A percentile compares a stretch with the other conserved stretches of the same genome.
Evolutionary conservation across 2,113 vertebrate species (phyloP).

Genomic region (Upupa epops): DNA sequence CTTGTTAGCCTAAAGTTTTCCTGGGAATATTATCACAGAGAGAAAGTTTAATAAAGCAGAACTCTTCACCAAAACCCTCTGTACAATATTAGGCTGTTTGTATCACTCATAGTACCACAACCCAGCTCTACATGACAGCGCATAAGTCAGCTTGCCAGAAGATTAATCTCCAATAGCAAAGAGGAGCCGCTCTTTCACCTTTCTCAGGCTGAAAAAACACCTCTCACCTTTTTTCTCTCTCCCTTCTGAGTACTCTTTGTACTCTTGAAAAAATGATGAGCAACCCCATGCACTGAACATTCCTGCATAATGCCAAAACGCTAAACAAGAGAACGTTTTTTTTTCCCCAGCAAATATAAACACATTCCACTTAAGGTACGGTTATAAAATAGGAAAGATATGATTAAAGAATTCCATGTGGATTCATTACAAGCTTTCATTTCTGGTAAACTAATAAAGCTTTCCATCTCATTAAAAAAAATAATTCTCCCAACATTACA

Average conservation of each 20-base stretch:
- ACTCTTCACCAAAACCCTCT: conserved; percentile 9
- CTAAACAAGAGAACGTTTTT: conserved; percentile 36
- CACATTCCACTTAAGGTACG: conserved; percentile 69
- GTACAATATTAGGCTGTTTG: conserved; percentile 47
- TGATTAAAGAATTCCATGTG: conserved; percentile 73
- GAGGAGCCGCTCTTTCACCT: not conserved
- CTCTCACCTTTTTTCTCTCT: conserved; percentile 47
- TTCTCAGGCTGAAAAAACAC: conserved; percentile 38
- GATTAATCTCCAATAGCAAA: not conserved
- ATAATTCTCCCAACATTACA: conserved; percentile 67
- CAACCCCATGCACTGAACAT: conserved; percentile 53
- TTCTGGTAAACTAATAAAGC: conserved; percentile 77
- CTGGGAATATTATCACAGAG: conserved; percentile 26
- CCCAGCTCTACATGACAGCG: not conserved
- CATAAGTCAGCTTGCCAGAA: not conserved
- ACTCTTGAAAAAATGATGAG: conserved; percentile 56
- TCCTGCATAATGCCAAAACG: conserved; percentile 48
- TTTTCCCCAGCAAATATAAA: conserved; percentile 64
- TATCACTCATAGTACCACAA: conserved; percentile 28
- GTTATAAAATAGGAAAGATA: conserved; percentile 70
- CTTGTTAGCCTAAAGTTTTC: conserved; percentile 34
- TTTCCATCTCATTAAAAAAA: conserved; percentile 70
- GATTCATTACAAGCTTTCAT: conserved; percentile 72
- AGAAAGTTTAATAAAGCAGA: conserved; percentile 62
- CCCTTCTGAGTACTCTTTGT: conserved; percentile 44